A percentile compares a stretch with the other conserved stretches of the same genome.
phyloP scores from a whole-genome alignment of 2,888 invertebrate genomes.

The Clusia tigrina region DNA sequence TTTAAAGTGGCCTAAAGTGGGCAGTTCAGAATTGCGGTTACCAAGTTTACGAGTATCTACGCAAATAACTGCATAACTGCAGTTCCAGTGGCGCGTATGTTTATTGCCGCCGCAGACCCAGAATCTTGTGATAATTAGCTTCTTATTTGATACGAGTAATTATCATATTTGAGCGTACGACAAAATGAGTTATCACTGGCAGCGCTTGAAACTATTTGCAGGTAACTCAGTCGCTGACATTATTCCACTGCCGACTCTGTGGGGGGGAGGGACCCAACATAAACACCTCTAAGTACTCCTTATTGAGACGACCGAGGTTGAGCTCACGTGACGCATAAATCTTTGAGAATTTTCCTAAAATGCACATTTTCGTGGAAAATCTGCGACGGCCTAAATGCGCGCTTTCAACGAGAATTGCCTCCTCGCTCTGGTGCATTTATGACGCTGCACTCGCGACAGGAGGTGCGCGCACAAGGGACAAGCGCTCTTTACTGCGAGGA shows the following conservation, averaged over 20 bases:
- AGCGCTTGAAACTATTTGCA: background rate
- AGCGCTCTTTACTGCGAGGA: no score
- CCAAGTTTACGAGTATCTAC: no score
- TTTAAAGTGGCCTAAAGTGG: no score
- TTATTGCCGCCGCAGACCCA: no score
- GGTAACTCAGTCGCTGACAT: constrained; percentile 16
- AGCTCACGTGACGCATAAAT: constrained; percentile 11
- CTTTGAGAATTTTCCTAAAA: constrained; percentile 17
- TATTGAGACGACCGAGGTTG: constrained; percentile 44
- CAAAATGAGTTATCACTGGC: background rate
- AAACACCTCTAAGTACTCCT: constrained; percentile 56
- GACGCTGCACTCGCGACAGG: constrained; percentile 33
- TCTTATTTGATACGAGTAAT: background rate
- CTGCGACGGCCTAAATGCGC: no score
- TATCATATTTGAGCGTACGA: constrained; percentile 10
- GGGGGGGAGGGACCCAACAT: constrained; percentile 50
- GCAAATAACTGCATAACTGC: no score
- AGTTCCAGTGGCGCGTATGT: no score
- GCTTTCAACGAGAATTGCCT: no score
- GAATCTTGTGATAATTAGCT: no score
- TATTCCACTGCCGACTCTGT: constrained; percentile 52
- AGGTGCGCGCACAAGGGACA: background rate
- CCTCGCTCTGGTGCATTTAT: constrained; percentile 37
- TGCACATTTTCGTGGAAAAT: constrained; percentile 41
- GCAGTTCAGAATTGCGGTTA: no score